A percentile compares a stretch with the other conserved stretches of the same genome.
Evolutionary conservation across 2,113 vertebrate genomes (phyloP).

Genomic region (Caloenas nicobarica): DNA sequence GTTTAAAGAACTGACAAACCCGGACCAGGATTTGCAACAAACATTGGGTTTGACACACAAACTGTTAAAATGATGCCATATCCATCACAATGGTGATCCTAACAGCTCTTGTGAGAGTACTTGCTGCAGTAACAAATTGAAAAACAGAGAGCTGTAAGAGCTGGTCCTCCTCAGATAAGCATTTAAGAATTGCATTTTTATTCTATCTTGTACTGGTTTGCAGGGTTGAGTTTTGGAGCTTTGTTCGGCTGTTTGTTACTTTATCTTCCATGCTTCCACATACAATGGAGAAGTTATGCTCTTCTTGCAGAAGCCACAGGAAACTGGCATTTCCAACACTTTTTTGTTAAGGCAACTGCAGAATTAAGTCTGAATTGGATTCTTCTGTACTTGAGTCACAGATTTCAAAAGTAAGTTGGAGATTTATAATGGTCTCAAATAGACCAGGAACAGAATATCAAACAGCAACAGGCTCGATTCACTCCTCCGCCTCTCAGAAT

Average conservation of each 20-base stretch:
- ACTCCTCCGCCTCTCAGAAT: background rate
- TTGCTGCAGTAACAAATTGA: background rate
- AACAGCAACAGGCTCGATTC: background rate
- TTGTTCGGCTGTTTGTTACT: background rate
- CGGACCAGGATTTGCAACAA: background rate
- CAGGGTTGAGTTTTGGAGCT: background rate
- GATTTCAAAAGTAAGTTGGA: background rate
- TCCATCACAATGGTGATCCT: background rate
- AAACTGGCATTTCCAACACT: background rate
- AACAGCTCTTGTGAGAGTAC: background rate
- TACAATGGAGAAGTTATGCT: background rate
- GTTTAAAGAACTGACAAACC: background rate
- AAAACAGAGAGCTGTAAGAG: background rate
- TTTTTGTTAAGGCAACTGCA: background rate
- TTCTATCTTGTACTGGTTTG: background rate
- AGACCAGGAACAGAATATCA: background rate
- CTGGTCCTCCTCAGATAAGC: background rate
- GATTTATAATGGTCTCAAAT: background rate
- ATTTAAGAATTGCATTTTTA: background rate
- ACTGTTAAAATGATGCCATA: background rate
- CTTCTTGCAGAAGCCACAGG: background rate
- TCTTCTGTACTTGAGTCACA: background rate
- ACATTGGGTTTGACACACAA: background rate
- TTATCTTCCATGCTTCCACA: background rate
- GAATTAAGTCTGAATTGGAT: background rate